Conservation (phyloP, 37 sponge, comb jelly and placozoan genomes). For the Theonella swinhoei region DNA sequence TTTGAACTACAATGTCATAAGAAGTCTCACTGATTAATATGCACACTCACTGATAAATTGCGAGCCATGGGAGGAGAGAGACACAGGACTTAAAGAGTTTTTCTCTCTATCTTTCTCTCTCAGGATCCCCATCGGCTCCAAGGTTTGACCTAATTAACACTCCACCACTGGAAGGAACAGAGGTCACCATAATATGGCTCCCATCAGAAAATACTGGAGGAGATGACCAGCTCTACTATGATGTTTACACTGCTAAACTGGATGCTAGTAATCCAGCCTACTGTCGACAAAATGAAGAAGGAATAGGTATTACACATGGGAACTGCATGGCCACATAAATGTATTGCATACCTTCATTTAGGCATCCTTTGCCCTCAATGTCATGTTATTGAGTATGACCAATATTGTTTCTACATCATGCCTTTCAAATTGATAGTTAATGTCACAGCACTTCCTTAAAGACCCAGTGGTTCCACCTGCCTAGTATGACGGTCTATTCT, state of each 20-base stretch:
- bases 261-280: background rate
- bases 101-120: background rate
- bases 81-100: background rate
- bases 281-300: background rate
- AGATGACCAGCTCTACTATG: background rate
- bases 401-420: background rate
- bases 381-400: background rate
- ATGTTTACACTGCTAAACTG: background rate
- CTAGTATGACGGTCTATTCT: too few relatives aligned
- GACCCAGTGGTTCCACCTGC: too few relatives aligned
- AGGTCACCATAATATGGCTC: background rate
- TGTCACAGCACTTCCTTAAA: too few relatives aligned
- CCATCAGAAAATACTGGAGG: background rate
- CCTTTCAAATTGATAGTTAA: too few relatives aligned
- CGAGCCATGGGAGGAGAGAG: background rate
- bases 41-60: background rate
- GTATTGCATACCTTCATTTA: too few relatives aligned
- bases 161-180: background rate
- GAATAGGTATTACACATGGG: background rate
- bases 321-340: background rate
- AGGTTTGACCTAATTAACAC: background rate
- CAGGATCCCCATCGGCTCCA: background rate
- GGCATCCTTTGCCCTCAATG: too few relatives aligned
- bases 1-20: too few relatives aligned
- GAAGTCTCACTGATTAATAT: too few relatives aligned